Percentiles rank a stretch among this genome's conserved stretches.
These are phyloP conservation scores for Cololabis saira DNA, from an alignment of 2,113 vertebrate genomes.

Conservation along the genomic window DNA sequence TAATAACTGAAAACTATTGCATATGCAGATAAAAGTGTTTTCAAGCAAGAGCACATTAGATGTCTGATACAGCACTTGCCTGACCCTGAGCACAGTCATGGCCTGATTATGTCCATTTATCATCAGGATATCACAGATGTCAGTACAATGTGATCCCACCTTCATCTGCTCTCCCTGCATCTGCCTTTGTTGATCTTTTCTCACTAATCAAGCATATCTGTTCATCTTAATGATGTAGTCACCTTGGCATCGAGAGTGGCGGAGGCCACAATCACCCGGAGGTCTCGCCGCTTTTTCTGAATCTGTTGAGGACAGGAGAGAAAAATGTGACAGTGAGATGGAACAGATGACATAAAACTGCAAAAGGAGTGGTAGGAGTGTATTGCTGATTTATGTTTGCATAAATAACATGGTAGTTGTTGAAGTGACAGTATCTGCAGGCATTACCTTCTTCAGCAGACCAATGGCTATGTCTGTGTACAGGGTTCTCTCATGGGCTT, in stretches of 20 bases:
- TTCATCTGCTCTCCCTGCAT: slow-evolving; percentile 28
- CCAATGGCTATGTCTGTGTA: slow-evolving; percentile 98
- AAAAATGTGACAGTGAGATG: not conserved
- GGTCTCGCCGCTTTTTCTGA: slow-evolving; percentile 95
- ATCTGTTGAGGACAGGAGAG: slow-evolving; percentile 77
- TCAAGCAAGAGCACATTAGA: slow-evolving; percentile 21
- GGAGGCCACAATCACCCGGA: slow-evolving; percentile 94
- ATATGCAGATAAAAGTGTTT: slow-evolving; percentile 29
- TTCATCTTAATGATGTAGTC: slow-evolving; percentile 63
- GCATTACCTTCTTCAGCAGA: slow-evolving; percentile 93
- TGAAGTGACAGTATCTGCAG: not conserved
- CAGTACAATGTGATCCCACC: slow-evolving; percentile 47
- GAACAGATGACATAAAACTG: not conserved
- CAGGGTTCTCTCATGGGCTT: slow-evolving; percentile 96
- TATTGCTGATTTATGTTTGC: not conserved
- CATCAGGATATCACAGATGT: slow-evolving; percentile 47
- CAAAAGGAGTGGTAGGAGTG: not conserved
- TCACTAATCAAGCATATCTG: slow-evolving; percentile 39
- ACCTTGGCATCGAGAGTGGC: slow-evolving; percentile 99
- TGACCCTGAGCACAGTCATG: slow-evolving; percentile 21
- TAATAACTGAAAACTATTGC: slow-evolving; percentile 12
- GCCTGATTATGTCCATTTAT: slow-evolving; percentile 58
- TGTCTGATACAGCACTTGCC: slow-evolving; percentile 45
- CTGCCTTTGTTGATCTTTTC: slow-evolving; percentile 39
- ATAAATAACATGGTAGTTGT: not conserved